A percentile compares a stretch with the other conserved stretches of the same genome.
Conservation (phyloP, 2,888 invertebrate genomes). For the Petrolisthes cinctipes region DNA sequence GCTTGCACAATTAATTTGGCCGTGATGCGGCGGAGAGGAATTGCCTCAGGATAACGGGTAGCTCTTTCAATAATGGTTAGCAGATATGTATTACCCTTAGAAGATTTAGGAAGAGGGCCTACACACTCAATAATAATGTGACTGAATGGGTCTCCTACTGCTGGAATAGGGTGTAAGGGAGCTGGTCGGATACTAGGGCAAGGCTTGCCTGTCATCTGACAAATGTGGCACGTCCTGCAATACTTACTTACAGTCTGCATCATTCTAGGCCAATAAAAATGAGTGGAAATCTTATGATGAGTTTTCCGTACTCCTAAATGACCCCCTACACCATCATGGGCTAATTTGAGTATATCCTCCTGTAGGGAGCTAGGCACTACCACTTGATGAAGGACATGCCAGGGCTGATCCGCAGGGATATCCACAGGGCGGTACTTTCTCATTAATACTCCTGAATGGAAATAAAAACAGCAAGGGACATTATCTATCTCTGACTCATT, state of each 20-base stretch:
- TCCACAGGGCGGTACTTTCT: neutral
- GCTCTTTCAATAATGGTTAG: constrained; percentile 20
- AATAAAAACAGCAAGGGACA: neutral
- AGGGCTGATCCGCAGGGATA: neutral
- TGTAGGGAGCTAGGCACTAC: neutral
- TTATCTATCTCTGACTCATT: neutral
- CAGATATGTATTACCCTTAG: neutral
- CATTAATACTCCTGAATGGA: constrained; percentile 21
- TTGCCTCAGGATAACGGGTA: constrained; percentile 36
- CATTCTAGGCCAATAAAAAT: constrained; percentile 18
- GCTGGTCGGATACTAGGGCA: neutral
- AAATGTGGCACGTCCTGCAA: constrained; percentile 5
- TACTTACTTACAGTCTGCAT: constrained; percentile 5
- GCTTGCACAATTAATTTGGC: constrained; percentile 24
- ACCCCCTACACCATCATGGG: constrained; percentile 12
- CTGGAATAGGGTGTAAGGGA: constrained; percentile 5
- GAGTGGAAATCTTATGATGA: neutral
- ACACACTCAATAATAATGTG: constrained; percentile 23
- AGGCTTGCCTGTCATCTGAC: constrained; percentile 17
- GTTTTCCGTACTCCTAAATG: constrained; percentile 20
- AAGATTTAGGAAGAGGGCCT: neutral
- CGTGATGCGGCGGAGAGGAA: neutral
- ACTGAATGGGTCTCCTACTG: neutral
- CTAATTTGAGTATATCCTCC: neutral
- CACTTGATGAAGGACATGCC: constrained; percentile 12